A percentile compares a stretch with the other conserved stretches of the same genome.
Conservation (phyloP, 2,888 invertebrate genomes). For the Cosmia trapezina region DNA sequence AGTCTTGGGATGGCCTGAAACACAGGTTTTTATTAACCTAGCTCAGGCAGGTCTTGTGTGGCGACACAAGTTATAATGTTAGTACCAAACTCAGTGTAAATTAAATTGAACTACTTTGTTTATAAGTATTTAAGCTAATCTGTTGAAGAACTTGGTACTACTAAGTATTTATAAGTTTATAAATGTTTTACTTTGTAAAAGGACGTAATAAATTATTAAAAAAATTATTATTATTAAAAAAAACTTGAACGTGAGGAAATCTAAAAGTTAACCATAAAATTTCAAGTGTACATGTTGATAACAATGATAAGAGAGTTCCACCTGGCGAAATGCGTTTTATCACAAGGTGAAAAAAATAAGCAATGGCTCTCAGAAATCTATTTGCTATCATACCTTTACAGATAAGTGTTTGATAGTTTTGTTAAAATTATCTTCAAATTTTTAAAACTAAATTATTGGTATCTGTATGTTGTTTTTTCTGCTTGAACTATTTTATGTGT, state of each 20-base stretch:
- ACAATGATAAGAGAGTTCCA: conserved; percentile 20
- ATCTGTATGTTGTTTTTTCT: not conserved
- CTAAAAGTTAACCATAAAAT: conserved; percentile 1
- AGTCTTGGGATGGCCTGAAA: too few species aligned
- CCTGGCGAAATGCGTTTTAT: not conserved
- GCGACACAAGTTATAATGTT: too few species aligned
- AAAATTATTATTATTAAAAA: too few species aligned
- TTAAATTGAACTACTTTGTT: too few species aligned
- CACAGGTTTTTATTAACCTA: too few species aligned
- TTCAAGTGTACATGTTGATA: conserved; percentile 22
- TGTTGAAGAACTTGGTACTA: too few species aligned
- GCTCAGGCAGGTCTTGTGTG: too few species aligned
- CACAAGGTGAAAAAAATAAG: not conserved
- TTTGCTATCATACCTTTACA: conserved; percentile 3
- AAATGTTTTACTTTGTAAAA: too few species aligned
- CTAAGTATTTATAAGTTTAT: too few species aligned
- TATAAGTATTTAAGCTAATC: too few species aligned
- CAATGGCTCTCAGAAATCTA: conserved; percentile 10
- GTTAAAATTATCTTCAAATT: not conserved
- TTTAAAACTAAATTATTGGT: not conserved
- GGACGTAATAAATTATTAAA: too few species aligned
- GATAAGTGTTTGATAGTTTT: not conserved
- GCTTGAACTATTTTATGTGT: not conserved
- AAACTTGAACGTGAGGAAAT: conserved; percentile 18
- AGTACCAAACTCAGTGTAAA: too few species aligned